Conservation (phyloP, 2,797 vertebrate genomes). For the Platalea minor region DNA sequence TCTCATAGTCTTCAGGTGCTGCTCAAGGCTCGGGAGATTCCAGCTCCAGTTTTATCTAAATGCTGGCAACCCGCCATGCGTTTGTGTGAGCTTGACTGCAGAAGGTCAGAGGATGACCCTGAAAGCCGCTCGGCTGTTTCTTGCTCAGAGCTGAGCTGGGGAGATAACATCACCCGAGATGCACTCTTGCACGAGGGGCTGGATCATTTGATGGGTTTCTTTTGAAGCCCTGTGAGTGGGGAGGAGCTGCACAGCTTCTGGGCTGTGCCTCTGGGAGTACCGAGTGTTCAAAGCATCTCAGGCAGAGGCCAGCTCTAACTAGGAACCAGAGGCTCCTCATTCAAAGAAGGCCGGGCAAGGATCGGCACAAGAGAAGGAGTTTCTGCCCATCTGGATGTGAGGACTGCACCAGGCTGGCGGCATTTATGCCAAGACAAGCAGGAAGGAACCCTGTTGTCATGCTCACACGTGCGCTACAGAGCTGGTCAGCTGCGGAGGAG, state of each 20-base stretch:
- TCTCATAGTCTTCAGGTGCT: neutral
- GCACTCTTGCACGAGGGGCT: neutral
- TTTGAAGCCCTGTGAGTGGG: neutral
- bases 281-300: neutral
- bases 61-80: fast-evolving
- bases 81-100: neutral
- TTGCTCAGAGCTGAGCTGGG: neutral
- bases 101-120: neutral
- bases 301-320: neutral
- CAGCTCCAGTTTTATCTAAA: neutral
- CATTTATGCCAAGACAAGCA: neutral
- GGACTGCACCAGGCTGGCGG: neutral
- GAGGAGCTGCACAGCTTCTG: neutral
- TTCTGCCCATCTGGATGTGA: neutral
- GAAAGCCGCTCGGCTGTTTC: neutral
- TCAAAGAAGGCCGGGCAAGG: neutral
- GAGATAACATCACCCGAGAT: fast-evolving
- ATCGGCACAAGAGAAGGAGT: fast-evolving
- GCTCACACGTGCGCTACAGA: fast-evolving
- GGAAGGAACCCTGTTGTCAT: fast-evolving
- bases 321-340: neutral
- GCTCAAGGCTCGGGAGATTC: neutral
- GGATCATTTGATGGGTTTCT: neutral
- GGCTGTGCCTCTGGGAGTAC: neutral
- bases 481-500: neutral